Evolutionary conservation across 2,797 vertebrate genomes (phyloP).

Genomic region (Silurus aristotelis): DNA sequence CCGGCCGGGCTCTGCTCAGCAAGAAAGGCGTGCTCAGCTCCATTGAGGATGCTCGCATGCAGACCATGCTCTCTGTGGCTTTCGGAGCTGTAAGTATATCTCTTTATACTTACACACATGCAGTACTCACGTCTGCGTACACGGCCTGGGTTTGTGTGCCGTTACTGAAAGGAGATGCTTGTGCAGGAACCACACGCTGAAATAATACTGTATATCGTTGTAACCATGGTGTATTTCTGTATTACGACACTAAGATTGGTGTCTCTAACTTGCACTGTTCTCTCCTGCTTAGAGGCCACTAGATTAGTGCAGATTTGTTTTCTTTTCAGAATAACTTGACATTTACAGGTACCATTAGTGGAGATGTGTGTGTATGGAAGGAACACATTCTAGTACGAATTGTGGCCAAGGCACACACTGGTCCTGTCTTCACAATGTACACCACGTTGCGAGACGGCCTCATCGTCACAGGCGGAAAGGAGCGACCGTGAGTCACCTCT

Average conservation of each 20-base stretch:
- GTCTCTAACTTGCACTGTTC: slow-evolving; percentile 60
- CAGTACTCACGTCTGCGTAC: not conserved
- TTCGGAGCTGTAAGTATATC: slow-evolving; percentile 93
- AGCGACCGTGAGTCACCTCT: slow-evolving; percentile 87
- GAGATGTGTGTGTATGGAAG: slow-evolving; percentile 99
- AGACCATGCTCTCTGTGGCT: slow-evolving; percentile 96
- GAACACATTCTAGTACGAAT: slow-evolving; percentile 92
- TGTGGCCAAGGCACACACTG: slow-evolving; percentile 97
- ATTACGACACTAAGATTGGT: not conserved
- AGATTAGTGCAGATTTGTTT: slow-evolving; percentile 86
- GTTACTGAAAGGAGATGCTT: not conserved
- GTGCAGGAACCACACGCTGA: not conserved
- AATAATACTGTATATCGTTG: not conserved
- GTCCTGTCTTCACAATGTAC: slow-evolving; percentile 98
- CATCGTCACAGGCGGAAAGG: slow-evolving; percentile 97
- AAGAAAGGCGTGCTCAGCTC: slow-evolving; percentile 94
- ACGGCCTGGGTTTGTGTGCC: not conserved
- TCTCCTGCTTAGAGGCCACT: slow-evolving; percentile 79
- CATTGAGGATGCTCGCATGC: slow-evolving; percentile 92
- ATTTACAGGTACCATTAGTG: slow-evolving; percentile 99
- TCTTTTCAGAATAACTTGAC: slow-evolving; percentile 99
- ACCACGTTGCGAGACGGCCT: slow-evolving; percentile 94
- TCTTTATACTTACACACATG: slow-evolving; percentile 18
- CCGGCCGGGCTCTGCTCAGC: slow-evolving; percentile 90
- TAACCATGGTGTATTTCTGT: not conserved